Percentiles rank a stretch among this genome's conserved stretches.
These are phyloP conservation scores for Cephus runcator DNA, from an alignment of 2,888 invertebrate species.

Conservation along the genomic window DNA sequence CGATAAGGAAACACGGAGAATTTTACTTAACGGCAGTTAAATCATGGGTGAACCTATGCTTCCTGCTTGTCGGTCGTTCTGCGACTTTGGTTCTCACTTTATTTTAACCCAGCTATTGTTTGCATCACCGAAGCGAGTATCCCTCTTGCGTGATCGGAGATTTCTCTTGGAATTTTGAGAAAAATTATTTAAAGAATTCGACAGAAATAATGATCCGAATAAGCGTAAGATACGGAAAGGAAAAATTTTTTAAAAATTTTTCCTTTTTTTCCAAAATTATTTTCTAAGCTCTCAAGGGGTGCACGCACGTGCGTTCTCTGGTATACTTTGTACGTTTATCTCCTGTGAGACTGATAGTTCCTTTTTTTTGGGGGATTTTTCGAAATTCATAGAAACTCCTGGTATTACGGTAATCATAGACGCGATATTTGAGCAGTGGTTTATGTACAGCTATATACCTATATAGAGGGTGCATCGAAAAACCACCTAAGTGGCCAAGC, in stretches of 20 bases:
- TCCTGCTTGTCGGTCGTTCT: slow-evolving; percentile 27
- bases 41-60: slow-evolving; percentile 51
- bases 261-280: accelerated
- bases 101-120: background rate
- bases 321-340: background rate
- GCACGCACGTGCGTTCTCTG: background rate
- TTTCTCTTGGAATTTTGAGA: background rate
- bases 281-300: background rate
- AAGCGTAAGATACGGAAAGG: too few species aligned
- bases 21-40: slow-evolving; percentile 50
- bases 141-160: background rate
- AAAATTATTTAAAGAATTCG: too few species aligned
- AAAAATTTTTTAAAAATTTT: too few species aligned
- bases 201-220: background rate
- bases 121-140: background rate
- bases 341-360: background rate
- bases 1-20: slow-evolving; percentile 45
- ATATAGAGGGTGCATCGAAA: slow-evolving; percentile 10
- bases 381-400: background rate
- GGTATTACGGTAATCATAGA: background rate
- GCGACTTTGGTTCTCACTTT: background rate
- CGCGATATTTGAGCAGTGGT: background rate
- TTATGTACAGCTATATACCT: background rate
- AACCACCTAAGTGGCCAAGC: slow-evolving; percentile 50
- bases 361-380: background rate